Evolutionary conservation across 2,113 vertebrate species (phyloP).

Genomic region (Prochilodus magdalenae): DNA sequence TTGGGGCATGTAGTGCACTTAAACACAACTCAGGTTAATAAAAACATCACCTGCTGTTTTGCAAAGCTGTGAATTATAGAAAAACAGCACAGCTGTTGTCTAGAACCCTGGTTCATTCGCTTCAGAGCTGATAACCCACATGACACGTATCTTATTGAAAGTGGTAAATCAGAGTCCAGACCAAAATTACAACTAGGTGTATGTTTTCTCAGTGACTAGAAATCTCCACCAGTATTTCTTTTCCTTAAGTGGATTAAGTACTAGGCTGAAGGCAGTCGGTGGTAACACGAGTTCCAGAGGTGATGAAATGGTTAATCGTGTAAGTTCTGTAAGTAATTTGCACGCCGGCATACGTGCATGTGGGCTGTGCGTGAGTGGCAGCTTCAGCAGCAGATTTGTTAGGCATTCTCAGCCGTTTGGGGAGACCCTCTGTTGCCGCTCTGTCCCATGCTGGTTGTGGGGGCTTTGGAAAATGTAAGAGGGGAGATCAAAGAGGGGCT

Average conservation of each 20-base stretch:
- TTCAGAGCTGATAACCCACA: too few relatives aligned
- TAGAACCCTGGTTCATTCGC: too few relatives aligned
- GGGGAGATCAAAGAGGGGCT: background rate
- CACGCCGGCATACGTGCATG: background rate
- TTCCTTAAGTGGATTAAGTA: background rate
- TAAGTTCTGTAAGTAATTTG: slow-evolving; percentile 8
- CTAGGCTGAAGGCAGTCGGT: background rate
- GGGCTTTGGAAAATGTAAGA: background rate
- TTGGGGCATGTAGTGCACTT: background rate
- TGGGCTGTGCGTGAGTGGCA: background rate
- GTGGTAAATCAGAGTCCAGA: background rate
- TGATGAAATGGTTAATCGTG: background rate
- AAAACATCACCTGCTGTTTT: background rate
- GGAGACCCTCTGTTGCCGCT: background rate
- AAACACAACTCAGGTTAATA: background rate
- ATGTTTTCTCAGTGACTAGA: background rate
- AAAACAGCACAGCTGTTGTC: too few relatives aligned
- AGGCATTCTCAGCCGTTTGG: background rate
- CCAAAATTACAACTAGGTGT: background rate
- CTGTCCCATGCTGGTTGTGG: background rate
- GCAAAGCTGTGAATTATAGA: too few relatives aligned
- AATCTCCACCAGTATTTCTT: background rate
- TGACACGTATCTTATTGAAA: too few relatives aligned
- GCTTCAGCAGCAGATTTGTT: background rate
- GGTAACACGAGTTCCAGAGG: background rate